A percentile compares a stretch with the other conserved stretches of the same genome.
Evolutionary conservation across 2,113 vertebrate genomes (phyloP).

Genomic region (Lepus europaeus): DNA sequence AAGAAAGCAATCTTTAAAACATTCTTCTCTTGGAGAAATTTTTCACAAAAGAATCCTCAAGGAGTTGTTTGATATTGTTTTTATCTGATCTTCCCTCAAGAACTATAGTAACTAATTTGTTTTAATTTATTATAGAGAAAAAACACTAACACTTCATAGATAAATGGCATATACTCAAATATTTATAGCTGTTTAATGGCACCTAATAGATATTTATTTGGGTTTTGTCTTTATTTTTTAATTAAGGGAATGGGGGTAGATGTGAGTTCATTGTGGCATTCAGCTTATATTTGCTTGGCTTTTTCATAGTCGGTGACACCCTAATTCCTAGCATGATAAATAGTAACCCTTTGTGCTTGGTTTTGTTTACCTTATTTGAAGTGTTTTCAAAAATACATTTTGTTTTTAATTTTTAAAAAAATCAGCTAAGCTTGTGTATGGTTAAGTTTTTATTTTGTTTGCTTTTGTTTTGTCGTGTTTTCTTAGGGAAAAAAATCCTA

Average conservation of each 20-base stretch:
- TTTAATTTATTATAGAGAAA: slow-evolving; percentile 60
- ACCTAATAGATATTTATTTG: slow-evolving; percentile 92
- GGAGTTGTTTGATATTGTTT: neutral
- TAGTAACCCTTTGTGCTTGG: slow-evolving; percentile 88
- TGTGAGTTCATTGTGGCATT: slow-evolving; percentile 93
- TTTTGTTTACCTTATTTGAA: slow-evolving; percentile 83
- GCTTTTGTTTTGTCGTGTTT: slow-evolving; percentile 72
- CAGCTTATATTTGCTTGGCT: slow-evolving; percentile 97
- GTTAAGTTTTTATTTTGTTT: slow-evolving; percentile 77
- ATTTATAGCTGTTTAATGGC: slow-evolving; percentile 95
- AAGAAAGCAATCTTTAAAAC: neutral
- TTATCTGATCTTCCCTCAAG: slow-evolving; percentile 32
- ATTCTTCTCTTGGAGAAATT: slow-evolving; percentile 8
- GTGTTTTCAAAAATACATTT: slow-evolving; percentile 77
- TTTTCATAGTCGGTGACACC: slow-evolving; percentile 91
- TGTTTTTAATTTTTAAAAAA: slow-evolving; percentile 60
- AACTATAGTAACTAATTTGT: slow-evolving; percentile 39
- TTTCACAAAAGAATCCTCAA: slow-evolving; percentile 37
- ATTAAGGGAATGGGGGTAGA: slow-evolving; percentile 86
- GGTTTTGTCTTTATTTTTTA: slow-evolving; percentile 74
- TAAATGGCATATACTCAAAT: slow-evolving; percentile 98
- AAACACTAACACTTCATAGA: slow-evolving; percentile 64
- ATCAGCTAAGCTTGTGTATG: slow-evolving; percentile 81
- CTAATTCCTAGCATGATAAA: slow-evolving; percentile 90
- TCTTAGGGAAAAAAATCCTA: slow-evolving; percentile 77